These are phyloP conservation scores for Leptinotarsa texana DNA, from an alignment of 1,140 invertebrate genomes.

Conservation along the genomic window DNA sequence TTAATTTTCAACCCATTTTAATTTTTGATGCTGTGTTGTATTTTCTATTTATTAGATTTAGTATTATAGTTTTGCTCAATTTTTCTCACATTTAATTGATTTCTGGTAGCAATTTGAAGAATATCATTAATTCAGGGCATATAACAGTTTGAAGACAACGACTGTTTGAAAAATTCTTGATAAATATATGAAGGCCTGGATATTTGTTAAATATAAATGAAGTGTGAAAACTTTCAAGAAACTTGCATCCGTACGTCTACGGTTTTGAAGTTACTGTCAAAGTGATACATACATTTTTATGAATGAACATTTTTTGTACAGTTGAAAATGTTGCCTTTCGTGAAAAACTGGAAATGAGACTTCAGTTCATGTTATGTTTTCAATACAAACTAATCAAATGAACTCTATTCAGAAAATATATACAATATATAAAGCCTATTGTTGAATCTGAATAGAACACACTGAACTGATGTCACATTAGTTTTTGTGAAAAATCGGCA, in stretches of 20 bases:
- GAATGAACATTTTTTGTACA: conserved; percentile 31
- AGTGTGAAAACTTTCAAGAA: conserved; percentile 28
- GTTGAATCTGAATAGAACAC: neutral
- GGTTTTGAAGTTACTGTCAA: conserved; percentile 24
- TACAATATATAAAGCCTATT: too few relatives aligned
- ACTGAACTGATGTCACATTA: neutral
- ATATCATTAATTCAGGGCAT: neutral
- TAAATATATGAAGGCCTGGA: neutral
- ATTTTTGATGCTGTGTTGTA: neutral
- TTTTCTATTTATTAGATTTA: neutral
- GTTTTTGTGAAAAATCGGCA: neutral
- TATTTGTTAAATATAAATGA: conserved; percentile 22
- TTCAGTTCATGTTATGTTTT: neutral
- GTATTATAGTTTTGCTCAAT: conserved; percentile 3
- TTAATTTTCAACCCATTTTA: neutral
- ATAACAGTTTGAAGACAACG: neutral
- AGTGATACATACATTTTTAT: conserved; percentile 32
- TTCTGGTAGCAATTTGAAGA: neutral
- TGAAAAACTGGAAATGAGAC: neutral
- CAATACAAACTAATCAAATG: neutral
- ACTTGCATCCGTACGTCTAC: conserved; percentile 5
- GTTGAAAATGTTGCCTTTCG: conserved; percentile 13
- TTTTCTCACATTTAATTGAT: conserved; percentile 1
- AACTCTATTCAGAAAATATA: neutral
- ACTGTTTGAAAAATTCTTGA: neutral